Evolutionary conservation across 2,888 invertebrate species (phyloP).

Genomic region (Cyrtodaria siliqua): DNA sequence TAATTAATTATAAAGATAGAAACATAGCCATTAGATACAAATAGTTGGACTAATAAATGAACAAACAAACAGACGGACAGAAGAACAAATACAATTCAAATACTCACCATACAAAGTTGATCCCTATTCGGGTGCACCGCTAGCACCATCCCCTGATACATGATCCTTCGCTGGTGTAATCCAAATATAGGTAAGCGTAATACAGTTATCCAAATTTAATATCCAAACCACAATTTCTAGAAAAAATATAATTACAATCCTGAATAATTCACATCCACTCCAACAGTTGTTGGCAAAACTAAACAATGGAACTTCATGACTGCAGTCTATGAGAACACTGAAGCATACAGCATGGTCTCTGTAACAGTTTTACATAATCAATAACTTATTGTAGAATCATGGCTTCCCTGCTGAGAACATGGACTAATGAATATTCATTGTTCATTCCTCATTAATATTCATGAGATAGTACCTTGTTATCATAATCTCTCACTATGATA

Average conservation of each 20-base stretch:
- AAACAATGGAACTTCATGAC: background rate
- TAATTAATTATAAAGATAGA: too few relatives aligned
- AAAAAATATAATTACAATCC: too few relatives aligned
- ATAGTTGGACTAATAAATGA: too few relatives aligned
- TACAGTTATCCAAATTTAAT: too few relatives aligned
- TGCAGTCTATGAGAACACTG: conserved; percentile 1
- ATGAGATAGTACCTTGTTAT: conserved; percentile 12
- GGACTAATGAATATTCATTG: too few relatives aligned
- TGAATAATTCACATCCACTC: too few relatives aligned
- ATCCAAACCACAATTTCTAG: too few relatives aligned
- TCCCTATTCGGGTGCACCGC: conserved; percentile 62
- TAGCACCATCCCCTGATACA: conserved; percentile 66
- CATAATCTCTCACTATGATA: too few relatives aligned
- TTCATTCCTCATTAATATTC: conserved; percentile 19
- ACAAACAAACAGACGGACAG: too few relatives aligned
- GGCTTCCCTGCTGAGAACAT: conserved; percentile 1
- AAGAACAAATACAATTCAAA: background rate
- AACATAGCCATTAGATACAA: too few relatives aligned
- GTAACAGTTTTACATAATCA: conserved; percentile 36
- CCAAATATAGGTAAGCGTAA: too few relatives aligned
- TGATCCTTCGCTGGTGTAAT: background rate
- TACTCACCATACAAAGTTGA: conserved; percentile 61
- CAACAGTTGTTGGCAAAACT: too few relatives aligned
- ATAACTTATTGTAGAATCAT: conserved; percentile 35
- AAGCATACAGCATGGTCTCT: background rate